A percentile compares a stretch with the other conserved stretches of the same genome.
phyloP scores from a whole-genome alignment of 2,888 invertebrate genomes.

The Himalopsyche tibetana region DNA sequence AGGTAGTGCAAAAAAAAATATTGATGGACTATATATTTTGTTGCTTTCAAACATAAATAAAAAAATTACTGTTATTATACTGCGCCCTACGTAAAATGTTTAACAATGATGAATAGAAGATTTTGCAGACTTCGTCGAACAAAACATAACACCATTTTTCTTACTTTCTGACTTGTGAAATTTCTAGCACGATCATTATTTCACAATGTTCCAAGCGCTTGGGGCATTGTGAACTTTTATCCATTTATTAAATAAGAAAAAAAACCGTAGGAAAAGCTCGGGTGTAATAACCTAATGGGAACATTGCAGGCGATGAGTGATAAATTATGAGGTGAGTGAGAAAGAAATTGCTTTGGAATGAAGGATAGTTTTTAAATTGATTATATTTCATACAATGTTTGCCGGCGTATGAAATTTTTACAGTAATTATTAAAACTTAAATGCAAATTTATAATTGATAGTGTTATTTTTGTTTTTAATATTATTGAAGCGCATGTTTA shows the following conservation, averaged over 20 bases:
- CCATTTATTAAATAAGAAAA: slow-evolving; percentile 28
- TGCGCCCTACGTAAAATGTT: slow-evolving; percentile 13
- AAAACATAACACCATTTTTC: slow-evolving; percentile 41
- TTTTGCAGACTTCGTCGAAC: slow-evolving; percentile 31
- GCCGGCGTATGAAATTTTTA: not conserved
- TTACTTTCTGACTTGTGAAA: slow-evolving; percentile 42
- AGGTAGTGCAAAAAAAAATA: too few species aligned
- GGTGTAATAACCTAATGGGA: slow-evolving; percentile 38
- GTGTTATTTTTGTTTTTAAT: too few species aligned
- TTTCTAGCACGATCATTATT: slow-evolving; percentile 33
- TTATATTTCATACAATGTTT: not conserved
- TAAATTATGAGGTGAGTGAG: not conserved
- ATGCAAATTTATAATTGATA: too few species aligned
- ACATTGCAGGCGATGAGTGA: slow-evolving; percentile 36
- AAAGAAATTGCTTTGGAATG: not conserved
- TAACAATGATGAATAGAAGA: slow-evolving; percentile 42
- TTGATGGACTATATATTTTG: too few species aligned
- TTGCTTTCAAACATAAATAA: too few species aligned
- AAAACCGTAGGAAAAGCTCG: not conserved
- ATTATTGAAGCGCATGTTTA: too few species aligned
- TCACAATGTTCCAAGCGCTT: slow-evolving; percentile 38
- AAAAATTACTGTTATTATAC: not conserved
- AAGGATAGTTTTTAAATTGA: slow-evolving; percentile 34
- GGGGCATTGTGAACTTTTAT: slow-evolving; percentile 42
- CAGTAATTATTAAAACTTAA: too few species aligned